Evolutionary conservation across 2,113 vertebrate genomes (phyloP).

Genomic region (Coptodon rendalli): DNA sequence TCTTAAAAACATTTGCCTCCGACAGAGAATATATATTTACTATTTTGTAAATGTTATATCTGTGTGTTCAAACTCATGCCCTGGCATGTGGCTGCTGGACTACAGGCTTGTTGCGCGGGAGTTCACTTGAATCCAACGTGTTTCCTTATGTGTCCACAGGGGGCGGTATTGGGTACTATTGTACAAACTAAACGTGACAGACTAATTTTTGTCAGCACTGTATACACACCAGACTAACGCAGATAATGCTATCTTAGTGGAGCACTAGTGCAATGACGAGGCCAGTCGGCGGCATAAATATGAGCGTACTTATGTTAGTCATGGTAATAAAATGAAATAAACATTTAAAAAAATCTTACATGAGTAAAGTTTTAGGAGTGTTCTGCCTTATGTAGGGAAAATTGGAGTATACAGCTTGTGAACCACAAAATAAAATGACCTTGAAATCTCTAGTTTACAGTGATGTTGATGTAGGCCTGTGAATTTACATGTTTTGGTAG

Average conservation of each 20-base stretch:
- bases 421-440: not conserved
- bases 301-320: not conserved
- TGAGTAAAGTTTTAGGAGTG: not conserved
- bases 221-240: not conserved
- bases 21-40: not conserved
- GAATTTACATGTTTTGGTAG: not conserved
- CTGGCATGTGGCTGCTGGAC: slow-evolving; percentile 24
- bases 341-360: not conserved
- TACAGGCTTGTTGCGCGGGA: slow-evolving; percentile 57
- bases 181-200: not conserved
- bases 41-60: not conserved
- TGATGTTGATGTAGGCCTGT: not conserved
- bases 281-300: not conserved
- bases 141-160: slow-evolving; percentile 7
- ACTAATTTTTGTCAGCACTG: not conserved
- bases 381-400: not conserved
- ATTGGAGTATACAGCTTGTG: not conserved
- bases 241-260: not conserved
- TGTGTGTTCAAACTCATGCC: not conserved
- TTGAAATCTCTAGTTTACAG: not conserved
- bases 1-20: not conserved
- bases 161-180: slow-evolving; percentile 33
- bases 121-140: slow-evolving; percentile 47
- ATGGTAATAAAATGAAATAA: not conserved
- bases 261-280: not conserved